Conservation (phyloP, 2,797 vertebrate species). For the Myoxocephalus aenaeus region DNA sequence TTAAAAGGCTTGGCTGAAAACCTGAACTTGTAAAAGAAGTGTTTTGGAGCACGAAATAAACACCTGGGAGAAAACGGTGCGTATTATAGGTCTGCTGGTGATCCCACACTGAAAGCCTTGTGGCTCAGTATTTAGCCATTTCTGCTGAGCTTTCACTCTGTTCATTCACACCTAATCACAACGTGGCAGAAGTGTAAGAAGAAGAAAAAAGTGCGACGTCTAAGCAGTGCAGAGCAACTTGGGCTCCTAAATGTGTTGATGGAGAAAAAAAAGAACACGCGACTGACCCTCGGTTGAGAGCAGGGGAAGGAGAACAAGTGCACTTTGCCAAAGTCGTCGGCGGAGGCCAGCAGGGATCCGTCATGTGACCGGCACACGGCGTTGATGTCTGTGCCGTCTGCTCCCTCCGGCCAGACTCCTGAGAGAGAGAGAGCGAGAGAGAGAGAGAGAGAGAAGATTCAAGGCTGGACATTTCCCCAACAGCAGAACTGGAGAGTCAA, state of each 20-base stretch:
- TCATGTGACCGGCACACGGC: constrained; percentile 89
- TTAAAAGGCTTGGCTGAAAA: constrained; percentile 26
- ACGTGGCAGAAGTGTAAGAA: not conserved
- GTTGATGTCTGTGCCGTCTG: constrained; percentile 94
- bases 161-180: constrained; percentile 19
- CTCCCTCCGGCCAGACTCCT: constrained; percentile 86
- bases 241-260: not conserved
- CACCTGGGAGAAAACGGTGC: constrained; percentile 27
- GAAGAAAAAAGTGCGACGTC: not conserved
- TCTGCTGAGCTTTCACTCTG: constrained; percentile 42
- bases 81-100: constrained; percentile 6
- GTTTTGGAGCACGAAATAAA: constrained; percentile 24
- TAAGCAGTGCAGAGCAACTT: not conserved
- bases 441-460: not conserved
- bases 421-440: constrained; percentile 16
- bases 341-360: constrained; percentile 86
- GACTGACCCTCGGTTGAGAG: constrained; percentile 90
- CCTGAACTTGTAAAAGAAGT: not conserved
- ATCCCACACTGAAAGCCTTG: not conserved
- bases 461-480: not conserved
- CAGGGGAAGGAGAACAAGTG: constrained; percentile 91
- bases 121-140: constrained; percentile 1
- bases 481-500: not conserved
- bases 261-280: not conserved
- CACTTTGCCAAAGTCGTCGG: constrained; percentile 95